A percentile compares a stretch with the other conserved stretches of the same genome.
Conservation (phyloP, 1,140 invertebrate species). For the Sipha flava region DNA sequence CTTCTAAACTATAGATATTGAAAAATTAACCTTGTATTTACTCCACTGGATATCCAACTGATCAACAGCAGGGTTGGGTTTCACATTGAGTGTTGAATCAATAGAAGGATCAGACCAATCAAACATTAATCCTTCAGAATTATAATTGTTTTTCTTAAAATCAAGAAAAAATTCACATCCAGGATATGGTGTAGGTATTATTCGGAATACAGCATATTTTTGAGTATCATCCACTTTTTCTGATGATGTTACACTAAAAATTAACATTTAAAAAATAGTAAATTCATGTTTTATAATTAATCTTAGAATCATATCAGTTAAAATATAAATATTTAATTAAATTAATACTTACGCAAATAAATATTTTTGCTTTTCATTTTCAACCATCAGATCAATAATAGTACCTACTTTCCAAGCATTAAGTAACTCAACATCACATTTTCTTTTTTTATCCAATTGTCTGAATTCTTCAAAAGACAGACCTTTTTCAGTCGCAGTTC, state of each 20-base stretch:
- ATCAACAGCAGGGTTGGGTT: constrained; percentile 52
- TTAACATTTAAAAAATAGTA: constrained; percentile 36
- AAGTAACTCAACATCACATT: constrained; percentile 64
- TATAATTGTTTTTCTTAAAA: constrained; percentile 63
- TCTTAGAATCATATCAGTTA: no score
- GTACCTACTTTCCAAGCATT: constrained; percentile 63
- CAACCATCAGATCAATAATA: constrained; percentile 80
- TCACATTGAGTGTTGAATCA: constrained; percentile 63
- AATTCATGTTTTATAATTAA: no score
- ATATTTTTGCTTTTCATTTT: constrained; percentile 81
- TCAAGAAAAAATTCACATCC: constrained; percentile 73
- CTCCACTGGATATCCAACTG: constrained; percentile 61
- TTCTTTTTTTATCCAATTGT: constrained; percentile 57
- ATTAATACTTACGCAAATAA: constrained; percentile 66
- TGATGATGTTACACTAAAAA: constrained; percentile 68
- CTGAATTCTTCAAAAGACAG: constrained; percentile 47
- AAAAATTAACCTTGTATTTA: constrained; percentile 54
- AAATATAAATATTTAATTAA: no score
- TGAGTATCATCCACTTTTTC: constrained; percentile 78
- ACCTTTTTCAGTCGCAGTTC: constrained; percentile 46
- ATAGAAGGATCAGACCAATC: constrained; percentile 69
- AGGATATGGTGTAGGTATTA: constrained; percentile 72
- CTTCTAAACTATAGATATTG: not conserved
- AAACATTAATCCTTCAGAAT: constrained; percentile 59
- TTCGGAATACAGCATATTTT: constrained; percentile 65